These are phyloP conservation scores for Echinarachnius parma DNA, from an alignment of 53 echinoderm and acorn worm genomes.

Conservation along the genomic window DNA sequence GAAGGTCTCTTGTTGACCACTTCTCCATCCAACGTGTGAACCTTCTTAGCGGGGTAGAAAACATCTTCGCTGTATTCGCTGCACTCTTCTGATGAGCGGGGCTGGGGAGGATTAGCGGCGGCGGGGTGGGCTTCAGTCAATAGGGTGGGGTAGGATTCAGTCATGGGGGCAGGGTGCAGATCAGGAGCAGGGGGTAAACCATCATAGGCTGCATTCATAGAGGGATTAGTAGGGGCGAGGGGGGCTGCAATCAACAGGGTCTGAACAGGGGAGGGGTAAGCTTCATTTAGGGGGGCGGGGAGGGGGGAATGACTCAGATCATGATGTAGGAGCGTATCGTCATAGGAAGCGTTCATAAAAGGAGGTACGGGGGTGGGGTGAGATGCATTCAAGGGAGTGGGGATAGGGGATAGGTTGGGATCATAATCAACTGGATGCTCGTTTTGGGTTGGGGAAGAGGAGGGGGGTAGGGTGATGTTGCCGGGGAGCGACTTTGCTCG, in stretches of 20 bases:
- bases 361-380: background rate
- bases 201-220: no score
- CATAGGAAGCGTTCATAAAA: no score
- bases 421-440: constrained; percentile 1
- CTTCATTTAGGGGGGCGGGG: background rate
- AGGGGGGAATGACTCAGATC: background rate
- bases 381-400: no score
- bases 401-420: background rate
- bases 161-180: background rate
- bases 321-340: background rate
- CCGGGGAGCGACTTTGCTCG: constrained; percentile 69
- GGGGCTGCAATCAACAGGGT: background rate
- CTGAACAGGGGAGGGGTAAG: background rate
- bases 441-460: background rate
- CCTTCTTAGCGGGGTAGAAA: background rate
- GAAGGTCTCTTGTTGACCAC: constrained; percentile 15
- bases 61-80: constrained; percentile 16
- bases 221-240: background rate
- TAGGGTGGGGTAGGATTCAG: background rate
- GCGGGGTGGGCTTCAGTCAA: background rate
- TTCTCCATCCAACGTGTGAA: constrained; percentile 18
- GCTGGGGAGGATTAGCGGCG: background rate
- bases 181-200: no score
- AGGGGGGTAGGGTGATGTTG: constrained; percentile 24
- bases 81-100: background rate